Evolutionary conservation across 2,113 vertebrate genomes (phyloP).

Genomic region (Sigmodon hispidus): DNA sequence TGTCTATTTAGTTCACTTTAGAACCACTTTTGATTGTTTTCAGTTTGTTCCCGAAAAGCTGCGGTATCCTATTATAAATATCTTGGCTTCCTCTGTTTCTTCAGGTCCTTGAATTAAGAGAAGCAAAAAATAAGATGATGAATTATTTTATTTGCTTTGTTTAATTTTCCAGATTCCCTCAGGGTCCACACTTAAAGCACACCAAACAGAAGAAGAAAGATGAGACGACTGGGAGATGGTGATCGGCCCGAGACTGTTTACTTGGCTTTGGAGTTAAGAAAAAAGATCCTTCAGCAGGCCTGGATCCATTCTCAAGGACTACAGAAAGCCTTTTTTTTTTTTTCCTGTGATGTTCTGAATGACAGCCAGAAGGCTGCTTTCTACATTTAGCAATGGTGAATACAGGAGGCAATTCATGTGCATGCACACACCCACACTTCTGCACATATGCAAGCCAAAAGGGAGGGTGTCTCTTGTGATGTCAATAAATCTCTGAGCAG

Average conservation of each 20-base stretch:
- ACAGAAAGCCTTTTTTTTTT: neutral
- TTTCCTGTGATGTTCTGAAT: neutral
- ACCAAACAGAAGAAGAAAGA: constrained; percentile 35
- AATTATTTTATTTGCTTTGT: constrained; percentile 63
- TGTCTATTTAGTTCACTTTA: neutral
- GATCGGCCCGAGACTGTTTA: neutral
- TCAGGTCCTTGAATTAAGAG: constrained; percentile 8
- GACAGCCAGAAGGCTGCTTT: neutral
- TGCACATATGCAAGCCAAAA: neutral
- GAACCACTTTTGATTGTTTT: neutral
- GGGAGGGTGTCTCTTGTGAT: neutral
- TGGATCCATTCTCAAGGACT: neutral
- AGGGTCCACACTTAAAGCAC: neutral
- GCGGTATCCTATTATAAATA: neutral
- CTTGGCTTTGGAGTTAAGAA: constrained; percentile 1
- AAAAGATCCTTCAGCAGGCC: neutral
- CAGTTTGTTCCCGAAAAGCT: constrained; percentile 49
- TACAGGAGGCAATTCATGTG: neutral
- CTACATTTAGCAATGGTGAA: neutral
- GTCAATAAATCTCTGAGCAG: neutral
- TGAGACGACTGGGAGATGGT: neutral
- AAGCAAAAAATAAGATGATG: neutral
- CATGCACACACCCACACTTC: neutral
- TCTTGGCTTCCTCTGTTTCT: constrained; percentile 48
- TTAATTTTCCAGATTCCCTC: constrained; percentile 54